Evolutionary conservation across 2,888 invertebrate genomes (phyloP).

Genomic region (Drosophila quinaria): DNA sequence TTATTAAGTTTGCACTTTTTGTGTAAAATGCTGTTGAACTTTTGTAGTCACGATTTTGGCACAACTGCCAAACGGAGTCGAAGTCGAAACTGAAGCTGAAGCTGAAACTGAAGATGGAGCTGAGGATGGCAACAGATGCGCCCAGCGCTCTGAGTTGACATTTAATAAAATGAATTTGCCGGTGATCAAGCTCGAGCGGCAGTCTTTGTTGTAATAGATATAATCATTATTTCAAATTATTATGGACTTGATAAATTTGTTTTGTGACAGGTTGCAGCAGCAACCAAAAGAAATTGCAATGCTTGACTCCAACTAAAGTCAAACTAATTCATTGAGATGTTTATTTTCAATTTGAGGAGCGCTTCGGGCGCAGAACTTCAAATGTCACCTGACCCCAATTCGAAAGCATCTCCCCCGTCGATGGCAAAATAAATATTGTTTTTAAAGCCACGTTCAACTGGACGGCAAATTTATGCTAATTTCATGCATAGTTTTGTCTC

Average conservation of each 20-base stretch:
- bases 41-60: slow-evolving; percentile 81
- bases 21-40: slow-evolving; percentile 83
- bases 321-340: slow-evolving; percentile 55
- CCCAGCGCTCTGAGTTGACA: slow-evolving; percentile 66
- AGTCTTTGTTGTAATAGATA: slow-evolving; percentile 65
- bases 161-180: slow-evolving; percentile 74
- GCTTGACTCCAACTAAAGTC: slow-evolving; percentile 2
- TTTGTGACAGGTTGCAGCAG: slow-evolving; percentile 71
- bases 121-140: slow-evolving; percentile 61
- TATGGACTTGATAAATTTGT: slow-evolving; percentile 73
- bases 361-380: slow-evolving; percentile 32
- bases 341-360: slow-evolving; percentile 43
- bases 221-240: slow-evolving; percentile 73
- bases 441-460: slow-evolving; percentile 44
- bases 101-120: slow-evolving; percentile 7
- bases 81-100: slow-evolving; percentile 7
- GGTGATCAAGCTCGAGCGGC: slow-evolving; percentile 22
- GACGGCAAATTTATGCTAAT: slow-evolving; percentile 66
- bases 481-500: slow-evolving; percentile 53
- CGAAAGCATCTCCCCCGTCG: slow-evolving; percentile 2
- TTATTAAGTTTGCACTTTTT: slow-evolving; percentile 72
- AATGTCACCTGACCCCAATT: slow-evolving; percentile 59
- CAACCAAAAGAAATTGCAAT: slow-evolving; percentile 20
- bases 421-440: slow-evolving; percentile 52
- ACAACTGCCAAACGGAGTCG: slow-evolving; percentile 19